These are phyloP conservation scores for Sebastes hubbsi DNA, from an alignment of 2,797 vertebrate genomes.

Conservation along the genomic window DNA sequence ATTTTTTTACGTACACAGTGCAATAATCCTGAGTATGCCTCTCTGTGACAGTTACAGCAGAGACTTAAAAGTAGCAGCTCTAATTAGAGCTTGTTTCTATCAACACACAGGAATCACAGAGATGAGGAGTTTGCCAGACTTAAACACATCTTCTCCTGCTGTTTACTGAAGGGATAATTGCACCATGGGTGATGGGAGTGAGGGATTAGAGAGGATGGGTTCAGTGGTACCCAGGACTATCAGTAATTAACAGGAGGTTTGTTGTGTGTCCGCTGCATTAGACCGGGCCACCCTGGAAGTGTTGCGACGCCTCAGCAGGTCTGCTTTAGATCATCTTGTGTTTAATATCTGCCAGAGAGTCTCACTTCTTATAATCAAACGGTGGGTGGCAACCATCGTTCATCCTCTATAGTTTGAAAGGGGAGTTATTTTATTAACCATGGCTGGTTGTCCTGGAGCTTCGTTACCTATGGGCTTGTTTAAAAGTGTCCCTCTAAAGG, in stretches of 20 bases:
- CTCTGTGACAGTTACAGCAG: not conserved
- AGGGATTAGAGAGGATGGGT: conserved; percentile 27
- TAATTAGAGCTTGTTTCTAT: conserved; percentile 50
- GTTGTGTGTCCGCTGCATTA: conserved; percentile 26
- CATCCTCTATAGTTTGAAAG: conserved; percentile 11
- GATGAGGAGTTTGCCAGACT: conserved; percentile 32
- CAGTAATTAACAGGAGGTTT: conserved; percentile 42
- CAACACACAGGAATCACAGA: conserved; percentile 30
- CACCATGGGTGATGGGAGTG: conserved; percentile 2
- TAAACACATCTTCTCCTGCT: conserved; percentile 25
- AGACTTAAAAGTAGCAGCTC: not conserved
- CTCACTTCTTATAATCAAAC: conserved; percentile 4
- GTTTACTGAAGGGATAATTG: conserved; percentile 36
- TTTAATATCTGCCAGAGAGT: conserved; percentile 24
- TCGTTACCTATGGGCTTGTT: not conserved
- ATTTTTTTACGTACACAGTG: not conserved
- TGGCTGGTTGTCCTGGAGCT: not conserved
- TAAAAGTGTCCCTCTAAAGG: not conserved
- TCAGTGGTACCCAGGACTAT: conserved; percentile 12
- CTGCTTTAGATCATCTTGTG: conserved; percentile 47
- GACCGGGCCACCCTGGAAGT: conserved; percentile 32
- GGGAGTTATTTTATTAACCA: not conserved
- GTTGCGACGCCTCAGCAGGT: conserved; percentile 22
- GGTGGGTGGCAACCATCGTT: conserved; percentile 25
- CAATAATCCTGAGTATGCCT: not conserved